phyloP scores from a whole-genome alignment of 1,140 invertebrate species.

The Aphelinus certus region DNA sequence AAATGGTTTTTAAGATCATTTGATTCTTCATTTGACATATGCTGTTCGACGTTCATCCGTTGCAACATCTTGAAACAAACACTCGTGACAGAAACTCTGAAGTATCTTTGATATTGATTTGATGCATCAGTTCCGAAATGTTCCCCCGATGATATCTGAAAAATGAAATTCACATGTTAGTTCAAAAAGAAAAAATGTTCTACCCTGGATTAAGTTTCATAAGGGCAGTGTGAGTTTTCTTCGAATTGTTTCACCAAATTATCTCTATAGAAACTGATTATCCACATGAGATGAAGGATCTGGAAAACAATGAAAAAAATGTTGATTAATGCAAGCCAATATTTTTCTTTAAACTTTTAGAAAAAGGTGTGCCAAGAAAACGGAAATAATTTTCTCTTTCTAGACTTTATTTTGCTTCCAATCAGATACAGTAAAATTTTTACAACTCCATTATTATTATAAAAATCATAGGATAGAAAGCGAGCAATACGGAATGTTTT shows the following conservation, averaged over 20 bases:
- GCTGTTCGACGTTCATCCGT: too few relatives aligned
- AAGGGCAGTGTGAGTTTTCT: too few relatives aligned
- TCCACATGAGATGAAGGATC: background rate
- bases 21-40: too few relatives aligned
- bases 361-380: too few relatives aligned
- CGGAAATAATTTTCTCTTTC: conserved; percentile 56
- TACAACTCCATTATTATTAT: conserved; percentile 59
- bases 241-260: background rate
- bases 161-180: conserved; percentile 42
- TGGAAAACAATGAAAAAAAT: conserved; percentile 27
- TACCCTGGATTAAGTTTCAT: too few relatives aligned
- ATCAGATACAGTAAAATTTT: conserved; percentile 64
- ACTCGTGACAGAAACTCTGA: too few relatives aligned
- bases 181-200: conserved; percentile 16
- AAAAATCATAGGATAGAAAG: conserved; percentile 56
- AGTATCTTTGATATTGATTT: background rate
- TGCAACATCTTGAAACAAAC: too few relatives aligned
- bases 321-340: background rate
- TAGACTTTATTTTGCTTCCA: conserved; percentile 68
- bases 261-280: background rate
- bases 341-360: too few relatives aligned
- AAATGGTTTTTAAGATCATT: too few relatives aligned
- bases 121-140: too few relatives aligned
- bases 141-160: conserved; percentile 36
- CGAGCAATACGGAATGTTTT: conserved; percentile 64